A percentile compares a stretch with the other conserved stretches of the same genome.
These are phyloP conservation scores for Apteryx owenii DNA, from an alignment of 2,113 vertebrate genomes.

Conservation along the genomic window DNA sequence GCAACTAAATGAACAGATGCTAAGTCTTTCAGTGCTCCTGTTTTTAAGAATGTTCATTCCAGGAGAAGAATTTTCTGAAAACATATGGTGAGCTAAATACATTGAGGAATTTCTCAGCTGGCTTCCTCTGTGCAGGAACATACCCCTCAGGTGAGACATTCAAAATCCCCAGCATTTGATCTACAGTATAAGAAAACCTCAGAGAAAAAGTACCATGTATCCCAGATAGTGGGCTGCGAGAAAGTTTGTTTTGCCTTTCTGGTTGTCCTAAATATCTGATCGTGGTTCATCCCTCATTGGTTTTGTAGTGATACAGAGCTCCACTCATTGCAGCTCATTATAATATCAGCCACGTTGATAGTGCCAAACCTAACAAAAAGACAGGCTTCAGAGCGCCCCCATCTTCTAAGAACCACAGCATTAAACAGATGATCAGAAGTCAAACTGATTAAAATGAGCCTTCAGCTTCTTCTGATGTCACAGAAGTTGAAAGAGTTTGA, in stretches of 20 bases:
- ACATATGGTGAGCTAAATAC: slow-evolving; percentile 30
- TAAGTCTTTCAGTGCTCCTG: background rate
- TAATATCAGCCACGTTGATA: background rate
- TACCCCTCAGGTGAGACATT: background rate
- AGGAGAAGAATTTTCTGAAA: slow-evolving; percentile 33
- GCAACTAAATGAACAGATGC: slow-evolving; percentile 43
- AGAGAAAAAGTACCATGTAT: background rate
- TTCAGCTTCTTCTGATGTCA: background rate
- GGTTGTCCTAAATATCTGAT: background rate
- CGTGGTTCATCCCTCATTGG: background rate
- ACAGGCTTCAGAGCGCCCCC: background rate
- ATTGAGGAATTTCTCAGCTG: background rate
- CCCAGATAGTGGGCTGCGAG: background rate
- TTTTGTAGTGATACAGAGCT: background rate
- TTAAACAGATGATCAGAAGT: background rate
- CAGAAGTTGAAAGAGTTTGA: background rate
- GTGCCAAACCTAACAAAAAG: background rate
- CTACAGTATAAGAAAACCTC: background rate
- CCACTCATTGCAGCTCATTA: background rate
- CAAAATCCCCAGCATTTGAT: background rate
- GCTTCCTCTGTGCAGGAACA: slow-evolving; percentile 10
- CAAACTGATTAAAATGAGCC: background rate
- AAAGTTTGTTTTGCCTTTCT: background rate
- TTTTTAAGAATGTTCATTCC: slow-evolving; percentile 20
- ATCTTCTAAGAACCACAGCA: background rate